These are phyloP conservation scores for Peromyscus melanophrys DNA, from an alignment of 2,797 vertebrate genomes.

Conservation along the genomic window DNA sequence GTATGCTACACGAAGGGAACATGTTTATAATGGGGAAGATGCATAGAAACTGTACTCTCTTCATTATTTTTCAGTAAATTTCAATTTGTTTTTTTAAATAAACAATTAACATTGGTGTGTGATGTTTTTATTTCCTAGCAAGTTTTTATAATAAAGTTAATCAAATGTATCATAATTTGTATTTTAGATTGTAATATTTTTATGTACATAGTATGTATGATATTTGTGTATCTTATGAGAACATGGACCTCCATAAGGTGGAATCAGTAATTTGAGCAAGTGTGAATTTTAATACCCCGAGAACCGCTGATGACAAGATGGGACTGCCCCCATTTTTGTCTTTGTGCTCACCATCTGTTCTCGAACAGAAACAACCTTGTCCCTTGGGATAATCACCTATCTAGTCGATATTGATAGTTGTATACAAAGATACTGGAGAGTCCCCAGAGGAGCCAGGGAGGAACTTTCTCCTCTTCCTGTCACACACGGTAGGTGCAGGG, in stretches of 20 bases:
- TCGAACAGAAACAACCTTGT: background rate
- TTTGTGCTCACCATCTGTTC: background rate
- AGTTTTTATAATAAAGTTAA: background rate
- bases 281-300: background rate
- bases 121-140: background rate
- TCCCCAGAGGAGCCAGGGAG: background rate
- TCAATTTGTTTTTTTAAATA: background rate
- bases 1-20: background rate
- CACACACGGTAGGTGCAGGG: background rate
- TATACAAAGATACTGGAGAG: background rate
- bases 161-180: background rate
- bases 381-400: background rate
- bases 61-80: background rate
- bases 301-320: background rate
- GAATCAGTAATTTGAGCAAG: background rate
- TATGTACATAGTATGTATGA: background rate
- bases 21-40: background rate
- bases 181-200: background rate
- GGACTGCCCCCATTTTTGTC: background rate
- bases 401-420: background rate
- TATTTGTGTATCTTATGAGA: background rate
- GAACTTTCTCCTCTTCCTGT: background rate
- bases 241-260: background rate
- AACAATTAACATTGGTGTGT: background rate
- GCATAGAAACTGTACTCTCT: background rate